These are phyloP conservation scores for Arnoldichthys spilopterus DNA, from an alignment of 2,797 vertebrate genomes.

Conservation along the genomic window DNA sequence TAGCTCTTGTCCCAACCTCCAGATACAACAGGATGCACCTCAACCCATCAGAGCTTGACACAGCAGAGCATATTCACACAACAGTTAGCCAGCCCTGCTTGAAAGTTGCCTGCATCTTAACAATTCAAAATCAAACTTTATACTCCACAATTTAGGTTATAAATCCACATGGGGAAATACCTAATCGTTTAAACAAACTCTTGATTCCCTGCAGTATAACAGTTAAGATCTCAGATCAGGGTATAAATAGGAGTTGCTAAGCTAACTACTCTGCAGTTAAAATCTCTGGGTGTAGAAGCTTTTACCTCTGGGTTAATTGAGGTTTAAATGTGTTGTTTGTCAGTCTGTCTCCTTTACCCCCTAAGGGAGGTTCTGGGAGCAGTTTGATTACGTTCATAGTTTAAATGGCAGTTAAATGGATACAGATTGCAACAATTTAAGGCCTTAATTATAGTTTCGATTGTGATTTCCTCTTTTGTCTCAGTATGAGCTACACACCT, in stretches of 20 bases:
- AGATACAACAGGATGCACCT: no score
- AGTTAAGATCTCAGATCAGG: background rate
- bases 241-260: background rate
- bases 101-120: background rate
- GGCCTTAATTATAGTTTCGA: constrained; percentile 47
- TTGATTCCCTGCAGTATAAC: background rate
- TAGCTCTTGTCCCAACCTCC: no score
- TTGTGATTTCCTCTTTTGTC: constrained; percentile 19
- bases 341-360: constrained; percentile 32
- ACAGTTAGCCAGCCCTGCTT: no score
- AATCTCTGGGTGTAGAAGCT: background rate
- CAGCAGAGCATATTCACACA: no score
- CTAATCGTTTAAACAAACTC: no score
- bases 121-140: background rate
- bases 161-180: background rate
- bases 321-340: constrained; percentile 44
- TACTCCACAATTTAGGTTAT: no score
- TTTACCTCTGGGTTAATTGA: constrained; percentile 38
- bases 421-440: constrained; percentile 48
- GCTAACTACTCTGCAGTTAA: background rate
- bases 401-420: constrained; percentile 38
- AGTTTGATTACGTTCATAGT: constrained; percentile 44
- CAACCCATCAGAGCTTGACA: no score
- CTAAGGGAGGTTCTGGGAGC: constrained; percentile 32
- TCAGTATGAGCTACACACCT: constrained; percentile 3